Base-by-base conservation (phyloP, 2,888 invertebrate species). In the Diadromus collaris region DNA sequence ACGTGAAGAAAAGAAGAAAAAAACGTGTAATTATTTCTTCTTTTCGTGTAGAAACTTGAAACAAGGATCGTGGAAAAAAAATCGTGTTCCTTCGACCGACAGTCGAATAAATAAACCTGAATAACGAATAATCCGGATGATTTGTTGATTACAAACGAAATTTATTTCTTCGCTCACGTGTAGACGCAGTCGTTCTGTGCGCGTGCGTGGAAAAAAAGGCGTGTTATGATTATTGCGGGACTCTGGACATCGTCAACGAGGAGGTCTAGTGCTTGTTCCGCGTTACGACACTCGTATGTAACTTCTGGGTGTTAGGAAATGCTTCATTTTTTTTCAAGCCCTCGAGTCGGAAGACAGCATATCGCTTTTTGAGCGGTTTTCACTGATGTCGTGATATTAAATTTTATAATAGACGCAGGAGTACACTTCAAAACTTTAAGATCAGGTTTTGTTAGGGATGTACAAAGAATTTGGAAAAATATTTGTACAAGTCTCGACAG, bases 241-340 rank as follows among this genome's bases (percentile, higher is more conserved):
- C 63, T 69, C 44, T 56, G 63, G 72, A 69, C 67, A 29, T 67
- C 27, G 64, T 32, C 48, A 68, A 51, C 27, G 71, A 63, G 41
- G 44, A 71, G 64, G 63, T 41, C 48, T 13, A 56, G n/a, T 54
- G 60, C 61, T 51, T 46, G 61, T 74, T 75, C 51, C 34, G 63
- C 58, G 65, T 83, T 82, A 76, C 79, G 76, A 78, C 81, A 83
- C 46, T 51, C 46, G 48, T 72, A 78, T 80, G 80, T 81, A 81
- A 81, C 69, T 60, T 63, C 48, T 54, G 34, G 51, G 69, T 68
- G 60, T 77, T 77, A 72, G 71, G 75, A 64, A 80, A 75, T 79
- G 68, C 16, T 51, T 68, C 41, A 46, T 21, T 48, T 48, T 75
- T 56, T 41, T 27, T 54, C 21, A 32, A 9, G 63, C 34, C 7